Base-by-base conservation (phyloP, 2,113 vertebrate species). In the Nesoenas mayeri region DNA sequence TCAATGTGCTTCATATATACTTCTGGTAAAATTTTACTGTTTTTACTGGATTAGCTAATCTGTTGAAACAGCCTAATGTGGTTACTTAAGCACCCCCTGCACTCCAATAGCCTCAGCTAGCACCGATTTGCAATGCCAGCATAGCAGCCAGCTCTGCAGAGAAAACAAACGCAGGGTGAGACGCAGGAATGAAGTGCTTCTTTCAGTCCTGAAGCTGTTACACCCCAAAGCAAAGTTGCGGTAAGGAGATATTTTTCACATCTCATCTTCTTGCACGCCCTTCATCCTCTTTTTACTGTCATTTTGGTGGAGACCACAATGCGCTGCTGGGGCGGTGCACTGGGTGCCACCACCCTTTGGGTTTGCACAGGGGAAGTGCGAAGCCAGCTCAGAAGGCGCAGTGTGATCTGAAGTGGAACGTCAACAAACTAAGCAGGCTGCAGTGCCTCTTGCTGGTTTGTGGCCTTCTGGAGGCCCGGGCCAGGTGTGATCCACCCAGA, bases 1-100 rank as follows among this genome's bases (percentile, higher is more conserved):
- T n/a, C 73, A 62, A 26, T 72, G 81, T 73, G 61, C 44, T 91
- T 85, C 40, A 38, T 69, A 42, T 32, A 61, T 25, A 50, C 34
- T 77, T 92, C 19, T 19, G 57, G 77, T 96, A 64, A 62, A 79
- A 85, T 91, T 62, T 60, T 48, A n/a, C 79, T 91, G 10, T 91
- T 92, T 93, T 94, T 92, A 47, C 64, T 67, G 67, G 58, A 82
- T 77, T 93, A 83, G 82, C 91, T 86, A 83, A 74, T 80, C 82
- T 58, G 79, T 93, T 82, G 89, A 72, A 94, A 88, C 74, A 89
- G 81, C 13, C 89, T 75, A 83, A 29, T 50, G n/a, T 1, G 36
- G 79, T 69, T 94, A n/a, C 64, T 89, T 36, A 34, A 75, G 84
- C 80, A 64, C 80, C 74, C 57, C 44, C 89, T 74, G 82, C 79